Evolutionary conservation across 2,797 vertebrate genomes (phyloP).

Genomic region (Pseudopleuronectes americanus): DNA sequence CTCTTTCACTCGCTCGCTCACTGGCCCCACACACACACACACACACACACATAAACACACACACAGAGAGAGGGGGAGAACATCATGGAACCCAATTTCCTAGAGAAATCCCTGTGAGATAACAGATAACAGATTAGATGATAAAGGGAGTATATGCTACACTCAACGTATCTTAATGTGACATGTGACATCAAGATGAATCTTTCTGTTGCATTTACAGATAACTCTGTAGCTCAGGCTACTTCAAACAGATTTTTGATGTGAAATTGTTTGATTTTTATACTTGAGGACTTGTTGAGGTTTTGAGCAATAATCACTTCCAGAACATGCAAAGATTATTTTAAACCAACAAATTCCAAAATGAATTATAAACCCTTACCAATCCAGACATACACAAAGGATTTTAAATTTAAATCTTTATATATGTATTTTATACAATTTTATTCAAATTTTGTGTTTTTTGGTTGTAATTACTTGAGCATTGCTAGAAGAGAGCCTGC

Average conservation of each 20-base stretch:
- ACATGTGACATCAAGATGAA: too few relatives aligned
- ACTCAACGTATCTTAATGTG: too few relatives aligned
- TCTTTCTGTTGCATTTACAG: too few relatives aligned
- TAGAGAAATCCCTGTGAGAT: constrained; percentile 40
- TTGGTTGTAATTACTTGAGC: too few relatives aligned
- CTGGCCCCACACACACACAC: background rate
- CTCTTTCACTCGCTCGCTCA: background rate
- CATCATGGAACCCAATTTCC: constrained; percentile 48
- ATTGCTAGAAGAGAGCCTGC: too few relatives aligned
- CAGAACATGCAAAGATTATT: background rate
- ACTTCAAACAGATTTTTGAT: background rate
- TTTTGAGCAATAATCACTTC: background rate
- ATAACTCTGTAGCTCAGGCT: too few relatives aligned
- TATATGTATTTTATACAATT: too few relatives aligned
- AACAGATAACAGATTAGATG: constrained; percentile 5
- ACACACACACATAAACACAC: constrained; percentile 23
- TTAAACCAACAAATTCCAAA: background rate
- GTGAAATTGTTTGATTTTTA: background rate
- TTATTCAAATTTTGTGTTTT: too few relatives aligned
- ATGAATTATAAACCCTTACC: background rate
- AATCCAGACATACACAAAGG: background rate
- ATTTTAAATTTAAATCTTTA: too few relatives aligned
- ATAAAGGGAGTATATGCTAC: background rate
- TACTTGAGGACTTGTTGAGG: background rate
- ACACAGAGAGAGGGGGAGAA: background rate